Evolutionary conservation across 2,888 invertebrate genomes (phyloP).

Genomic region (Ramazzottius varieornatus): DNA sequence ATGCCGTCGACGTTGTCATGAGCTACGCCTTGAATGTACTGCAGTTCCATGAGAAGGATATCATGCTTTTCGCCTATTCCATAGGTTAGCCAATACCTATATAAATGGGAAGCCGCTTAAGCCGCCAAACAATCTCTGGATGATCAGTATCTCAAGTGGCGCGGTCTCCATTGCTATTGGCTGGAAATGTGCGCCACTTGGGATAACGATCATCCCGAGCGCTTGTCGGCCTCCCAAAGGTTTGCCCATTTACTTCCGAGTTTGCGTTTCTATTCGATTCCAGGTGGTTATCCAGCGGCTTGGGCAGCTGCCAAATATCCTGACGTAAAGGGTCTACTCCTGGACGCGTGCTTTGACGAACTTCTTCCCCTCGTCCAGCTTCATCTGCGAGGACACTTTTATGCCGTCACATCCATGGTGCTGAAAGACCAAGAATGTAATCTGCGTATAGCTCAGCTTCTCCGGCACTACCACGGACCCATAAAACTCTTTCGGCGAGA

Average conservation of each 20-base stretch:
- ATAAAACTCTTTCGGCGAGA: not conserved
- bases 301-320: not conserved
- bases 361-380: not conserved
- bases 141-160: no score
- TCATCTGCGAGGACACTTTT: not conserved
- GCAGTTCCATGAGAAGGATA: not conserved
- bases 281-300: conserved; percentile 1
- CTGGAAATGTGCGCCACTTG: no score
- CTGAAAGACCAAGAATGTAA: not conserved
- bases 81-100: not conserved
- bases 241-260: no score
- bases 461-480: not conserved
- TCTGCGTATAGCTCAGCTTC: not conserved
- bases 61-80: not conserved
- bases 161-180: no score
- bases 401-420: not conserved
- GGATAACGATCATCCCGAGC: no score
- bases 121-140: not conserved
- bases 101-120: not conserved
- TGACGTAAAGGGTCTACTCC: not conserved
- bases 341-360: conserved; percentile 1
- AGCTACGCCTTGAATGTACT: not conserved
- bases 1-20: not conserved
- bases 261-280: no score
- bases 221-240: no score